phyloP scores from a whole-genome alignment of 2,888 invertebrate species.

The Oxystoma pomonae region DNA sequence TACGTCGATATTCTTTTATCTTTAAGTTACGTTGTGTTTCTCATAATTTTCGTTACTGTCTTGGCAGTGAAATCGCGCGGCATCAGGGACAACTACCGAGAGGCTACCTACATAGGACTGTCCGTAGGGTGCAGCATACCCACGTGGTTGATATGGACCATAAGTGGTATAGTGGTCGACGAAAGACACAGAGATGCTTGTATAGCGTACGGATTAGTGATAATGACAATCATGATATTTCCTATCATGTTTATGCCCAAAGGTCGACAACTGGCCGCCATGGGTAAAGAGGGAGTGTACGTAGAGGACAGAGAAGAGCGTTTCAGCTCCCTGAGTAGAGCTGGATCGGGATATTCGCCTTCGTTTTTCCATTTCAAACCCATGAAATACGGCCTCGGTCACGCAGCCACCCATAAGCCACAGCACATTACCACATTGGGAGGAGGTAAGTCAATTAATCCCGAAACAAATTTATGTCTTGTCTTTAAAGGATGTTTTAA shows the following conservation, averaged over 20 bases:
- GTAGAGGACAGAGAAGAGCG: conserved; percentile 79
- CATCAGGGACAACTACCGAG: conserved; percentile 89
- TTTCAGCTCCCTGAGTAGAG: conserved; percentile 72
- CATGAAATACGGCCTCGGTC: conserved; percentile 61
- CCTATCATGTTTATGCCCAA: conserved; percentile 93
- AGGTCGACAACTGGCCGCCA: conserved; percentile 85
- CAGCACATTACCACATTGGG: conserved; percentile 41
- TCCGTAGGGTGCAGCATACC: conserved; percentile 83
- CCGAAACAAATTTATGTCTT: too few species aligned
- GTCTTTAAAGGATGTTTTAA: not conserved
- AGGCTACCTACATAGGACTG: conserved; percentile 87
- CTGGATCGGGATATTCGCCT: conserved; percentile 82
- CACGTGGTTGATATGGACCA: conserved; percentile 80
- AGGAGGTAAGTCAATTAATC: conserved; percentile 34
- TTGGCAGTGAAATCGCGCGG: conserved; percentile 82
- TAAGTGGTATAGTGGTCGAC: conserved; percentile 74
- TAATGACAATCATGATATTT: conserved; percentile 81
- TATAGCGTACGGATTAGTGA: conserved; percentile 83
- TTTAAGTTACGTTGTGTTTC: conserved; percentile 76
- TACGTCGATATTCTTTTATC: conserved; percentile 72
- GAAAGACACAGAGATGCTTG: conserved; percentile 83
- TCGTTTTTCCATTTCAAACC: conserved; percentile 93
- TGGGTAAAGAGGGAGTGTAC: conserved; percentile 84
- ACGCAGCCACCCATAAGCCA: conserved; percentile 37
- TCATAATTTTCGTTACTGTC: conserved; percentile 80